phyloP scores from a whole-genome alignment of 2,797 vertebrate genomes.

The Gobio occitaniae region DNA sequence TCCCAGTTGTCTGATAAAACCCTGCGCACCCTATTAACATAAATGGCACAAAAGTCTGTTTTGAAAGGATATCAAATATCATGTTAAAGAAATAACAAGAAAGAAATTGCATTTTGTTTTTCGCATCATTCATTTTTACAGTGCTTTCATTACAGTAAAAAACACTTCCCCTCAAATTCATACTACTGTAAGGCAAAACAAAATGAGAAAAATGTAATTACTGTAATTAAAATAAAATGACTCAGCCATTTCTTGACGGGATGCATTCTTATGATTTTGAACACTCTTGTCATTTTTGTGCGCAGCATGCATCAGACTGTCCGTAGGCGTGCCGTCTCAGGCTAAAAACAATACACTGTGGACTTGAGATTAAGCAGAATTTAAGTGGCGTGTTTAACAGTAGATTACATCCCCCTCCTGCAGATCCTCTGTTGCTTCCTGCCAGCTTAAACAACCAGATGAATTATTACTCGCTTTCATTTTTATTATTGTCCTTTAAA shows the following conservation, averaged over 20 bases:
- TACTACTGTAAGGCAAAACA: too few relatives aligned
- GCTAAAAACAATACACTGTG: conserved; percentile 4
- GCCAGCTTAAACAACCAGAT: neutral
- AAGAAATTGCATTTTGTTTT: too few relatives aligned
- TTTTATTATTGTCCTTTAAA: conserved; percentile 16
- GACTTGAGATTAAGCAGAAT: conserved; percentile 27
- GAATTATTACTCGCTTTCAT: neutral
- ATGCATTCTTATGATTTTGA: conserved; percentile 2
- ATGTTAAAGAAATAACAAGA: too few relatives aligned
- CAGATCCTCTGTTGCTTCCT: conserved; percentile 1
- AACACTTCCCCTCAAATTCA: too few relatives aligned
- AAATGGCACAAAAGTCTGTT: too few relatives aligned
- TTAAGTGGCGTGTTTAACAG: neutral
- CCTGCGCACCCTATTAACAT: neutral
- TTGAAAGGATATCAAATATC: too few relatives aligned
- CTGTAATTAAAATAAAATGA: neutral
- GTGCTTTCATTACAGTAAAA: too few relatives aligned
- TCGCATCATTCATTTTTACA: too few relatives aligned
- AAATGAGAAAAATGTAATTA: neutral
- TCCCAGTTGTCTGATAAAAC: neutral
- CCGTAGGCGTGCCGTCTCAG: conserved; percentile 35
- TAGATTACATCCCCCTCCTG: conserved; percentile 21
- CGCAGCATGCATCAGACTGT: conserved; percentile 18
- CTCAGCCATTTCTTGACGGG: neutral
- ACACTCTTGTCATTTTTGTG: conserved; percentile 23